Conservation (phyloP, 2,888 invertebrate species). For the Lypha dubia region DNA sequence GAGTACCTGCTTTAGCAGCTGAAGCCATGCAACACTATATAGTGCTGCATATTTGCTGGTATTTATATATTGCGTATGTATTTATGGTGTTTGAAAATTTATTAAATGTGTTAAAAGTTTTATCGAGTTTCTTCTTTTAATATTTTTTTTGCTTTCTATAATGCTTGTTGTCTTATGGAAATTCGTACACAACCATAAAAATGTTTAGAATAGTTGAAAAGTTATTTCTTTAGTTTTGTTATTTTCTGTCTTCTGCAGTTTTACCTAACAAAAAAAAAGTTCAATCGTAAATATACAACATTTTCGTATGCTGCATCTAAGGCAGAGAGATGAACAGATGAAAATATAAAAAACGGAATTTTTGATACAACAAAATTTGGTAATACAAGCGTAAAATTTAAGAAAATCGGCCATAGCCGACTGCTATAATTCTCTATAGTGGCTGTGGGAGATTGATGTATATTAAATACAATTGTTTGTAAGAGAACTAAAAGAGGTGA, state of each 20-base stretch:
- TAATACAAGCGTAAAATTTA: constrained; percentile 21
- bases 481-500: too few relatives aligned
- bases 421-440: neutral
- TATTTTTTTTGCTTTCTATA: neutral
- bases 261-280: constrained; percentile 49
- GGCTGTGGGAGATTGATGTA: too few relatives aligned
- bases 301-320: constrained; percentile 46
- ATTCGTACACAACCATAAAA: constrained; percentile 70
- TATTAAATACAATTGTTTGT: too few relatives aligned
- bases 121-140: constrained; percentile 61
- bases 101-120: constrained; percentile 72
- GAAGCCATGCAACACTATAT: constrained; percentile 13
- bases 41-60: constrained; percentile 55
- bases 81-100: constrained; percentile 69
- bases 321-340: neutral
- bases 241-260: constrained; percentile 33
- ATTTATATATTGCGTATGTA: constrained; percentile 53
- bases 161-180: constrained; percentile 47
- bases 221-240: constrained; percentile 47
- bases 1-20: neutral
- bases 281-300: constrained; percentile 67
- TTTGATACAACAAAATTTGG: constrained; percentile 52
- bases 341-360: constrained; percentile 21
- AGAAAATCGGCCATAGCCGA: neutral
- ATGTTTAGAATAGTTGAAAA: constrained; percentile 71